Base-by-base conservation (phyloP, 2,888 invertebrate genomes). In the Leptinotarsa juncta region DNA sequence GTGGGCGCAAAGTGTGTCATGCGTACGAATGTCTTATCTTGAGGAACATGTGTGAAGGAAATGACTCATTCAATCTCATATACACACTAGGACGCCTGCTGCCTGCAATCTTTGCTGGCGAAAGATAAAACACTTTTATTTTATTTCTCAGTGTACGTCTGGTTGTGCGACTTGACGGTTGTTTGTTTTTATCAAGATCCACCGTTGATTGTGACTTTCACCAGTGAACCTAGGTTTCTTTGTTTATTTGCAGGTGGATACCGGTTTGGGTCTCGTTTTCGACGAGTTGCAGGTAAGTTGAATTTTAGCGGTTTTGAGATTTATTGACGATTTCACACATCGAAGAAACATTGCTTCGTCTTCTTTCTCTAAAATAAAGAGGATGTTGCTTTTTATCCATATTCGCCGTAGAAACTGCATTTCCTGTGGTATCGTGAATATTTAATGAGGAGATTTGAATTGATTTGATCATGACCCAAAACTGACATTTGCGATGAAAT, bases 201-300 rank as follows among this genome's bases (percentile, higher is more conserved):
- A 51, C 65, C 32, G 57, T 48, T 62, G 62, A 62, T n/a, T 42
- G 65, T 65, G 62, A 62, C 62, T 62, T 62, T 62, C 62, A 32
- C 62, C 62, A 62, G 62, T 62, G 42, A 32, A 62, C 62, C 42
- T 42, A 5, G 15, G 15, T 16, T 62, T 70, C 73, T 73, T 74
- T 74, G 72, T 77, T 74, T 72, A 74, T 65, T 71, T 68, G 67
- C 73, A 75, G 75, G 73, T 77, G 71, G 66, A 71, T 77, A 69
- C 65, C 67, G 57, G 72, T 67, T 70, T 42, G n/a, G 53, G 53
- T 48, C 60, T 71, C 73, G 51, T 51, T 60, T 49, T 65, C 23
- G 15, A 23, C 26, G 16, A 42, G 3, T 32, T 62, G 49, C 32
- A 65, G 73, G 73, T 73, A 42, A 69, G 73, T 66, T 69, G 26